A percentile compares a stretch with the other conserved stretches of the same genome.
Conservation (phyloP, 2,797 vertebrate genomes). For the Rallus crepitans region DNA sequence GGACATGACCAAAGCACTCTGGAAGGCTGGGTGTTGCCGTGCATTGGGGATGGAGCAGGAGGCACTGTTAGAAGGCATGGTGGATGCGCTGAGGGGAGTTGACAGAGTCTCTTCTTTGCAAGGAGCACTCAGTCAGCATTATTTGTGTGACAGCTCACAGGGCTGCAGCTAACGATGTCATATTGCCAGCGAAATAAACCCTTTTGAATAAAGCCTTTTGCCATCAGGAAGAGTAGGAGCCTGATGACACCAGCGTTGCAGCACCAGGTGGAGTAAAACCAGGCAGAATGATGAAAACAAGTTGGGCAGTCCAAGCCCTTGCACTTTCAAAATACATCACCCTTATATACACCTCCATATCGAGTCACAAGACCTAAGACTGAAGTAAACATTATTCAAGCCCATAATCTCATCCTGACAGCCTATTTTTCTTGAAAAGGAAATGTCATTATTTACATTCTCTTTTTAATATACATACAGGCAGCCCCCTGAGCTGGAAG, state of each 20-base stretch:
- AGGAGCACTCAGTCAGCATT: background rate
- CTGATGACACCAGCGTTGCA: background rate
- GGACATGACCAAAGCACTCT: background rate
- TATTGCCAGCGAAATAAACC: background rate
- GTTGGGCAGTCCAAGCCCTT: background rate
- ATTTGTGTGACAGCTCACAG: rapidly evolving
- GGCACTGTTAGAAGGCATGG: rapidly evolving
- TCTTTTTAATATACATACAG: background rate
- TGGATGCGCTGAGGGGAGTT: background rate
- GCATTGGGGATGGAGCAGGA: background rate
- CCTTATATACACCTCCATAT: background rate
- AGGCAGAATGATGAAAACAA: background rate
- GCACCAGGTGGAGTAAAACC: background rate
- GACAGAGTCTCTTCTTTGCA: background rate
- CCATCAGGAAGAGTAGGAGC: background rate
- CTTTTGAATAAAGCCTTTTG: background rate
- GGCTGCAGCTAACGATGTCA: background rate
- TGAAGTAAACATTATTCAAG: background rate
- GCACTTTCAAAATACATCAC: background rate
- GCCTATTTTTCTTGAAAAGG: background rate
- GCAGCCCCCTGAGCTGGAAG: background rate
- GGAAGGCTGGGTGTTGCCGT: background rate
- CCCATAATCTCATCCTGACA: background rate
- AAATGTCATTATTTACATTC: constrained; percentile 22
- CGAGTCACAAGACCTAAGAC: background rate